A percentile compares a stretch with the other conserved stretches of the same genome.
Conservation (phyloP, 2,888 invertebrate genomes). For the Drosophila sordidula region DNA sequence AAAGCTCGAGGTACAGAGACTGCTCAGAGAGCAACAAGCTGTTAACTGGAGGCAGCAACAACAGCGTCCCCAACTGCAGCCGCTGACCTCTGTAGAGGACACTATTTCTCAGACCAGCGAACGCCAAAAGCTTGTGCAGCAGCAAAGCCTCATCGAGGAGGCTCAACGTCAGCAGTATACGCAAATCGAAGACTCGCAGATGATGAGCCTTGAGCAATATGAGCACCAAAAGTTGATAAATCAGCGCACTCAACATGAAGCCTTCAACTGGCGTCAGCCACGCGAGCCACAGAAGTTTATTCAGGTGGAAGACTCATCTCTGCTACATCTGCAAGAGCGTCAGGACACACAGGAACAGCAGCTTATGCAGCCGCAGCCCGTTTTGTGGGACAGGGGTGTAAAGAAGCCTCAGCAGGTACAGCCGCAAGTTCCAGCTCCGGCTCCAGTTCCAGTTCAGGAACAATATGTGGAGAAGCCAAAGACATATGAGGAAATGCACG, state of each 20-base stretch:
- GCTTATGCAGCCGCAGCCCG: slow-evolving; percentile 78
- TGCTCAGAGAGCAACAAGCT: slow-evolving; percentile 81
- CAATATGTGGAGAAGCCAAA: slow-evolving; percentile 51
- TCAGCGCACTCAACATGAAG: slow-evolving; percentile 67
- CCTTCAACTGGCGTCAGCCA: slow-evolving; percentile 83
- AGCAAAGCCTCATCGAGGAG: slow-evolving; percentile 77
- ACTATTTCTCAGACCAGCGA: slow-evolving; percentile 66
- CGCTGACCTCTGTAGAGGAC: slow-evolving; percentile 74
- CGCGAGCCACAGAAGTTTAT: slow-evolving; percentile 76
- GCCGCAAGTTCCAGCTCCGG: slow-evolving; percentile 35
- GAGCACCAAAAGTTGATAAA: slow-evolving; percentile 70
- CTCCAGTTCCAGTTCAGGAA: slow-evolving; percentile 27
- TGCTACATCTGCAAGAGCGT: slow-evolving; percentile 71
- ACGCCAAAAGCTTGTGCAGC: slow-evolving; percentile 63
- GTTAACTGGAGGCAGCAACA: slow-evolving; percentile 80
- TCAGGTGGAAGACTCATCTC: slow-evolving; percentile 75
- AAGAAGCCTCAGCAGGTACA: slow-evolving; percentile 69
- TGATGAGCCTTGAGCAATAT: slow-evolving; percentile 77
- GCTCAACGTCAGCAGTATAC: slow-evolving; percentile 73
- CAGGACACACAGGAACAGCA: slow-evolving; percentile 77
- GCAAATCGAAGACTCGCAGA: slow-evolving; percentile 75
- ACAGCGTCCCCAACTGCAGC: slow-evolving; percentile 70
- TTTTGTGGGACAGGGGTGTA: slow-evolving; percentile 84
- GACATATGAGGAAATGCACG: slow-evolving; percentile 75
- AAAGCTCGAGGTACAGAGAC: slow-evolving; percentile 81